Evolutionary conservation across 2,888 invertebrate genomes (phyloP).

Genomic region (Drosophila phalerata): DNA sequence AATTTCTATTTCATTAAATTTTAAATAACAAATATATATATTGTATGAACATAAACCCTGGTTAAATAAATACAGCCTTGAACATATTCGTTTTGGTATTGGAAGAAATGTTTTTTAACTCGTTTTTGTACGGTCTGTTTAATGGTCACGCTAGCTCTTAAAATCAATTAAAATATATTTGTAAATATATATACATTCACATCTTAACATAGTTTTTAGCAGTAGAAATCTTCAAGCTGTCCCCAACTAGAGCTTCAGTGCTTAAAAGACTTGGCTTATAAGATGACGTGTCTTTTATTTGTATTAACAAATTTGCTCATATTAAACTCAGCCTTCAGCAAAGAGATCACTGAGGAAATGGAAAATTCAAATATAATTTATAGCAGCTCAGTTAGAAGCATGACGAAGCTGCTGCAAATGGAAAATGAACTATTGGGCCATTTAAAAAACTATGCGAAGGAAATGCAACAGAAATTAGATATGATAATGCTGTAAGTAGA

Average conservation of each 20-base stretch:
- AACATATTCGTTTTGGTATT: constrained; percentile 8
- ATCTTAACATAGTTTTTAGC: background rate
- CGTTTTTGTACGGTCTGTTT: background rate
- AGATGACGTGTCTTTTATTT: constrained; percentile 30
- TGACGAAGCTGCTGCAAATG: constrained; percentile 32
- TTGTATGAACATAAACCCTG: background rate
- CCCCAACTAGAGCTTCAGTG: background rate
- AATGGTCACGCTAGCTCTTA: constrained; percentile 25
- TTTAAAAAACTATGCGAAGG: constrained; percentile 13
- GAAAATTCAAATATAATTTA: background rate
- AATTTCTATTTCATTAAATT: background rate
- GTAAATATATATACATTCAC: too few relatives aligned
- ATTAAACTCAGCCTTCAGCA: background rate
- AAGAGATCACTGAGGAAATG: background rate
- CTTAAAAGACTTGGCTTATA: background rate
- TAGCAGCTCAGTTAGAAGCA: constrained; percentile 35
- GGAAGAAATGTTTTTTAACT: background rate
- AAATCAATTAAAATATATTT: too few relatives aligned
- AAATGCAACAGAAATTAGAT: constrained; percentile 45
- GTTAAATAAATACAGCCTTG: constrained; percentile 1
- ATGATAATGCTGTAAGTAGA: constrained; percentile 39
- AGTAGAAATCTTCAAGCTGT: background rate
- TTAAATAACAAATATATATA: background rate
- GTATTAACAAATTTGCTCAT: background rate
- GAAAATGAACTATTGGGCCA: constrained; percentile 32